Evolutionary conservation across 2,113 vertebrate species (phyloP).

Genomic region (Neolamprologus sp.): DNA sequence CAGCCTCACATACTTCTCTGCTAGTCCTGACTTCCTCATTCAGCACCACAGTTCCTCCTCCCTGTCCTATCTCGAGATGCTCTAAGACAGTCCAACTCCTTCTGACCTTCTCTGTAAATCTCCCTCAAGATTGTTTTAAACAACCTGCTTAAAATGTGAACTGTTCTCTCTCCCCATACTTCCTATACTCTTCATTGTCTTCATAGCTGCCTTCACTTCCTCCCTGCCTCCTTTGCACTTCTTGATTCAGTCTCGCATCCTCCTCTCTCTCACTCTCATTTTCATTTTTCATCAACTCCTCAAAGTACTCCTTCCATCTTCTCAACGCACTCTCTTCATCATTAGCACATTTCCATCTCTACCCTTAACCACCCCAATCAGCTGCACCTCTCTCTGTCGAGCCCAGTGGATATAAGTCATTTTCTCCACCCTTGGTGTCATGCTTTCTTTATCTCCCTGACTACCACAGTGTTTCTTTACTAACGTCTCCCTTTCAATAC

Average conservation of each 20-base stretch:
- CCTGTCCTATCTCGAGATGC: neutral
- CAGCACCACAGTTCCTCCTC: neutral
- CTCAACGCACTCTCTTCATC: neutral
- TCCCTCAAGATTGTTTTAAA: neutral
- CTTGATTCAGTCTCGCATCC: neutral
- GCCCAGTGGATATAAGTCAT: neutral
- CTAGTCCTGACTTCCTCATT: neutral
- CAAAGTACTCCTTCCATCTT: neutral
- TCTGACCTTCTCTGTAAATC: neutral
- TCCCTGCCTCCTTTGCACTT: neutral
- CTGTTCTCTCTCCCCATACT: neutral
- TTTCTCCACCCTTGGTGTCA: neutral
- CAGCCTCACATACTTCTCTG: neutral
- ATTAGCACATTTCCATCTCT: neutral
- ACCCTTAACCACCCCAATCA: neutral
- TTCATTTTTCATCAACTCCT: neutral
- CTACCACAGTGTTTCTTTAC: neutral
- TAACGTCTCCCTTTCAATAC: neutral
- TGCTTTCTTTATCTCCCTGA: neutral
- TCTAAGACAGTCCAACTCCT: neutral
- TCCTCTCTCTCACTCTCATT: neutral
- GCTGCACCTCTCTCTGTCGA: neutral
- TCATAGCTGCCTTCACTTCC: neutral
- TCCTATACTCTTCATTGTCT: neutral
- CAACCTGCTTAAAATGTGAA: neutral